Conservation (phyloP, 2,797 vertebrate genomes). For the Erpetoichthys calabaricus region DNA sequence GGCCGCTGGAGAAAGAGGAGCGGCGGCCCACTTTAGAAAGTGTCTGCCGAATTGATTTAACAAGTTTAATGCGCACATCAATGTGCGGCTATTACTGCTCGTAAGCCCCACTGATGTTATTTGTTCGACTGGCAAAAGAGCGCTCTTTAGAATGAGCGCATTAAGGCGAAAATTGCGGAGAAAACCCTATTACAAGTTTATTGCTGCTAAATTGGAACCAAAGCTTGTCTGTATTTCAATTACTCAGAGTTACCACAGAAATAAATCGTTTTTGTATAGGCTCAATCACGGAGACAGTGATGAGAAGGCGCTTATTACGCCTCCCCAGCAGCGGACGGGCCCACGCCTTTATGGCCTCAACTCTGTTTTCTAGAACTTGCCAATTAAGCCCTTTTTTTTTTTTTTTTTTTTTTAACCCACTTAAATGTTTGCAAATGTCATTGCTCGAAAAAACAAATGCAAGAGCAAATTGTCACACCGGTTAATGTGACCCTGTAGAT, state of each 20-base stretch:
- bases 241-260: constrained; percentile 86
- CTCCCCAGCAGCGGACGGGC: constrained; percentile 55
- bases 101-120: constrained; percentile 87
- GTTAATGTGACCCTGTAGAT: too few species aligned
- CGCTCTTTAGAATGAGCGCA: constrained; percentile 85
- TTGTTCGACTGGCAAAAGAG: constrained; percentile 87
- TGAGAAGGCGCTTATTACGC: constrained; percentile 83
- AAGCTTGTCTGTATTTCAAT: constrained; percentile 93
- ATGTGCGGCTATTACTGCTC: constrained; percentile 81
- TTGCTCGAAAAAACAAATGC: too few species aligned
- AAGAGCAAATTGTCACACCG: too few species aligned
- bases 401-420: constrained; percentile 12
- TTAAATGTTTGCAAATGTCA: too few species aligned
- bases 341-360: constrained; percentile 60
- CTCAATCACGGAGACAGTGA: constrained; percentile 79
- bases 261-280: constrained; percentile 79
- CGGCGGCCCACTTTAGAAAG: constrained; percentile 78
- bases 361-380: constrained; percentile 80
- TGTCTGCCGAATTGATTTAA: constrained; percentile 84
- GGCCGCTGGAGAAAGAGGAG: constrained; percentile 53
- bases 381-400: constrained; percentile 82
- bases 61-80: constrained; percentile 84
- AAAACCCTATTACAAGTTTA: constrained; percentile 94
- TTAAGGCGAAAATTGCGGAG: constrained; percentile 89
- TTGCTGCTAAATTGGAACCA: constrained; percentile 91